These are phyloP conservation scores for Ormyrus pomaceus DNA, from an alignment of 2,888 invertebrate genomes.

Conservation along the genomic window DNA sequence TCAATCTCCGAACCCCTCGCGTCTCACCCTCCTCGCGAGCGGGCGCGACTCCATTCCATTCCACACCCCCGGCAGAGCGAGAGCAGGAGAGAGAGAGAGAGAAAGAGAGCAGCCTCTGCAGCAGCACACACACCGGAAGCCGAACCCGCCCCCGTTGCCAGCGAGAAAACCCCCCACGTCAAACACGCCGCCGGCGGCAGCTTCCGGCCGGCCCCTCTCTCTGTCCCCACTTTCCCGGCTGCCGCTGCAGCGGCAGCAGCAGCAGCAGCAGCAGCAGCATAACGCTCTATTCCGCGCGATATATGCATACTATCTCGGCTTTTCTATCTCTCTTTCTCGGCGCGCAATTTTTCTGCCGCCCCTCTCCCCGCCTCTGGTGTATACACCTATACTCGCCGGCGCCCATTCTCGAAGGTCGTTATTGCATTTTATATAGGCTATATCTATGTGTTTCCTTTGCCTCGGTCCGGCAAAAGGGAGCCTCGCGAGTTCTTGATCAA, in stretches of 20 bases:
- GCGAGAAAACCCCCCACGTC: slow-evolving; percentile 65
- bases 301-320: slow-evolving; percentile 63
- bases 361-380: background rate
- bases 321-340: slow-evolving; percentile 15
- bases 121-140: slow-evolving; percentile 59
- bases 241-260: slow-evolving; percentile 54
- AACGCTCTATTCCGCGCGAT: slow-evolving; percentile 65
- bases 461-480: background rate
- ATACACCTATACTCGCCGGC: slow-evolving; percentile 26
- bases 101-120: slow-evolving; percentile 45
- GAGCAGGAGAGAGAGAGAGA: too few relatives aligned
- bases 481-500: slow-evolving; percentile 16
- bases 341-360: slow-evolving; percentile 25
- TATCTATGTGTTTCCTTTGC: slow-evolving; percentile 61
- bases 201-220: slow-evolving; percentile 55
- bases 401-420: slow-evolving; percentile 64
- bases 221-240: slow-evolving; percentile 64
- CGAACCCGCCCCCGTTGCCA: slow-evolving; percentile 59
- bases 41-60: slow-evolving; percentile 76
- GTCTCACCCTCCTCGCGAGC: slow-evolving; percentile 59
- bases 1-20: slow-evolving; percentile 74
- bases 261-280: slow-evolving; percentile 52
- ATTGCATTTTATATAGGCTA: slow-evolving; percentile 71
- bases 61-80: slow-evolving; percentile 70
- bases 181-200: slow-evolving; percentile 66